Evolutionary conservation across 2,888 invertebrate genomes (phyloP), one percentile per base, ranked within the genome.

Genomic region (Orthonychiurus folsomi): DNA sequence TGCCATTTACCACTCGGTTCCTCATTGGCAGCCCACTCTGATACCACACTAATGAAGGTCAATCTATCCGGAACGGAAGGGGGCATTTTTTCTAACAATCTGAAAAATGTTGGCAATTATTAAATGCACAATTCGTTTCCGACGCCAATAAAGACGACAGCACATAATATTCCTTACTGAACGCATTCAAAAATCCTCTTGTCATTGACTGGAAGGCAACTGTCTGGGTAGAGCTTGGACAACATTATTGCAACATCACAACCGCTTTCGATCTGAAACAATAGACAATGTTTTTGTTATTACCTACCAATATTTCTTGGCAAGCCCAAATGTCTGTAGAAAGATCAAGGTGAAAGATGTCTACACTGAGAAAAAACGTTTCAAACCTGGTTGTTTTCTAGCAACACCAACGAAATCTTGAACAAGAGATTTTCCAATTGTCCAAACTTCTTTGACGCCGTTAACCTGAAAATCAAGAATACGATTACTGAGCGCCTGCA

Each of bases 161-260:
- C 15, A 15, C 15, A 9, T 37, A 37, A 37, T 37, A 37, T 37
- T 37, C n/a, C 37, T 60, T 62, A 71, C 71, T 53, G 53, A 3
- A 66, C 63, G 18, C 59, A 53, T 12, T 64, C 61, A 1, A 50
- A 27, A 20, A 70, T 61, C 47, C 72, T 57, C 21, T 64, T 58
- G 26, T 68, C 66, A 3, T 62, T 61, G 0, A 66, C 60, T 23
- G 56, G 63, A 52, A 63, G 55, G n/a, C 56, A 54, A 12, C 64
- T 66, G n/a, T 63, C 63, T n/a, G 61, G 59, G 53, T 67, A 67
- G 12, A 72, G 52, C 50, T 70, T 72, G 0, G 72, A 62, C 52
- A 70, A 54, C 66, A 72, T 70, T 23, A 70, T 68, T 12, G 69
- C 68, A 25, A 72, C 69, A 54, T 72, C 72, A 66, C 67, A 65